These are phyloP conservation scores for Toxotes chatareus DNA, from an alignment of 2,113 vertebrate species.

Conservation along the genomic window DNA sequence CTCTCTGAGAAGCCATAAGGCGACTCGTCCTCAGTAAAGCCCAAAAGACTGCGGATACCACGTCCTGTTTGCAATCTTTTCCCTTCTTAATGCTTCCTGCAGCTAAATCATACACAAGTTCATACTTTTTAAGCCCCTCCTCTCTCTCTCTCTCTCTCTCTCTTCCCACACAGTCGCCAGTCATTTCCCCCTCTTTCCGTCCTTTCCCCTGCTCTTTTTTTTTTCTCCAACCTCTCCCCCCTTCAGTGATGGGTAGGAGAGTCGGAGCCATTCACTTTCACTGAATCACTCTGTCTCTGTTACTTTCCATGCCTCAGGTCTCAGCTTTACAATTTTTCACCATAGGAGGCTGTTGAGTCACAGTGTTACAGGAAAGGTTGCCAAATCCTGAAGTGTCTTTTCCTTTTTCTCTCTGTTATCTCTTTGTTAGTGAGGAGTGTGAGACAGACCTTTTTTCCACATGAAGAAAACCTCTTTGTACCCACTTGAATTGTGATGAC, in stretches of 20 bases:
- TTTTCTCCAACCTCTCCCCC: constrained; percentile 28
- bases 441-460: neutral
- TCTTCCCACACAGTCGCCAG: constrained; percentile 75
- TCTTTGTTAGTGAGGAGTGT: constrained; percentile 3
- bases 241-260: constrained; percentile 65
- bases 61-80: constrained; percentile 78
- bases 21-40: constrained; percentile 19
- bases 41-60: constrained; percentile 28
- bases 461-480: neutral
- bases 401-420: neutral
- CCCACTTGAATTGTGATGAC: neutral
- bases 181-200: constrained; percentile 70
- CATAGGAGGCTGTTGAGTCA: constrained; percentile 64
- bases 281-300: constrained; percentile 64
- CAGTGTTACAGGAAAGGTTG: constrained; percentile 44
- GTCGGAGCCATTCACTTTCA: constrained; percentile 72
- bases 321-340: constrained; percentile 33
- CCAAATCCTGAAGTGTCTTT: constrained; percentile 23
- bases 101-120: constrained; percentile 90
- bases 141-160: constrained; percentile 46
- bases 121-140: constrained; percentile 89
- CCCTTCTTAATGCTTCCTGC: constrained; percentile 87
- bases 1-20: constrained; percentile 26
- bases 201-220: constrained; percentile 58
- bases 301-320: constrained; percentile 68